Evolutionary conservation across 2,113 vertebrate genomes (phyloP).

Genomic region (Pelmatolapia mariae): DNA sequence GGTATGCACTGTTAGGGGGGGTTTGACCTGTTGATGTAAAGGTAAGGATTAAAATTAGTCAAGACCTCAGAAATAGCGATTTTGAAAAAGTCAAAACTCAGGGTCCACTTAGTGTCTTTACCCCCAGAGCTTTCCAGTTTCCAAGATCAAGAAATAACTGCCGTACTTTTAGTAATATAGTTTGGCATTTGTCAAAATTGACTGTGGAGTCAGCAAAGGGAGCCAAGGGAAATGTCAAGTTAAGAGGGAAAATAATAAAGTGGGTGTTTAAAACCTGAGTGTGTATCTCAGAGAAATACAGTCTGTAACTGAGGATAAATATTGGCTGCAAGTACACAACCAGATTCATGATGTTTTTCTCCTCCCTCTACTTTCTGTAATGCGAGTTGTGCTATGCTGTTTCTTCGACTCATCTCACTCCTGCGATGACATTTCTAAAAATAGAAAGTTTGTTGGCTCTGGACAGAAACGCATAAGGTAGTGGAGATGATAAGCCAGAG

Average conservation of each 20-base stretch:
- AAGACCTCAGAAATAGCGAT: neutral
- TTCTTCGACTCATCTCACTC: neutral
- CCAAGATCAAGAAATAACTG: neutral
- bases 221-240: neutral
- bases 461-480: neutral
- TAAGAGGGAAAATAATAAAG: neutral
- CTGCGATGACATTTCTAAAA: conserved; percentile 29
- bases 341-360: neutral
- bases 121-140: neutral
- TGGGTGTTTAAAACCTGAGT: neutral
- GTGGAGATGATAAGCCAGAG: conserved; percentile 16
- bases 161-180: neutral
- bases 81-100: neutral
- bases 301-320: neutral
- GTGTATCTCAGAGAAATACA: neutral
- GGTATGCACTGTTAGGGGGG: neutral
- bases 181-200: neutral
- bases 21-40: neutral
- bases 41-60: neutral
- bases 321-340: neutral
- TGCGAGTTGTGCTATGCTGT: neutral
- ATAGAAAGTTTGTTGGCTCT: conserved; percentile 14
- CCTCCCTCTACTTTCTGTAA: neutral
- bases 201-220: neutral
- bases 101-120: neutral